A percentile compares a stretch with the other conserved stretches of the same genome.
Conservation (phyloP, 2,797 vertebrate genomes). For the Coluber constrictor region DNA sequence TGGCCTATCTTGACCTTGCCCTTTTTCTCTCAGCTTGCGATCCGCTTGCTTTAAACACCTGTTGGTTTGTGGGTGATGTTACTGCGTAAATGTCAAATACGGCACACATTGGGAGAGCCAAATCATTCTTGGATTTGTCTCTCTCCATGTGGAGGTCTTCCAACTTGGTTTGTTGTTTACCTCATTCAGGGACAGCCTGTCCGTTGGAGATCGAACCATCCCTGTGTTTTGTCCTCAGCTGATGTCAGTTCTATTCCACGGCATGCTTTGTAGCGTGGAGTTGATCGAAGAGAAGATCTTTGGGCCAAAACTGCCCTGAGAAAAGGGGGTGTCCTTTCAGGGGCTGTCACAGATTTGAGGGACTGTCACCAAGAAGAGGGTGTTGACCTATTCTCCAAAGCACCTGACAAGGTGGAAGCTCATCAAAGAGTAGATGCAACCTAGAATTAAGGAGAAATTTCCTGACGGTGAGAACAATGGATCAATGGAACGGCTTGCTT, state of each 20-base stretch:
- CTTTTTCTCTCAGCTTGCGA: no score
- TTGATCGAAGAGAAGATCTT: background rate
- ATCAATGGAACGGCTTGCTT: no score
- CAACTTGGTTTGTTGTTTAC: accelerated
- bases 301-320: background rate
- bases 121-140: background rate
- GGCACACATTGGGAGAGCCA: no score
- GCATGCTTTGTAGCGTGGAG: background rate
- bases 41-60: background rate
- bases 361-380: background rate
- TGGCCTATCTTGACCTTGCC: background rate
- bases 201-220: background rate
- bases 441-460: no score
- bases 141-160: no score
- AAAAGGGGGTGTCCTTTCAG: background rate
- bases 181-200: background rate
- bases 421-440: no score
- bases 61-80: background rate
- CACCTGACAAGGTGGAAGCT: background rate
- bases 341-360: background rate
- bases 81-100: background rate
- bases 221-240: background rate
- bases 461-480: no score
- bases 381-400: background rate
- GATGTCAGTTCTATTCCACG: background rate